Evolutionary conservation across 2,888 invertebrate genomes (phyloP).

Genomic region (Stenoptilia bipunctidactyla): DNA sequence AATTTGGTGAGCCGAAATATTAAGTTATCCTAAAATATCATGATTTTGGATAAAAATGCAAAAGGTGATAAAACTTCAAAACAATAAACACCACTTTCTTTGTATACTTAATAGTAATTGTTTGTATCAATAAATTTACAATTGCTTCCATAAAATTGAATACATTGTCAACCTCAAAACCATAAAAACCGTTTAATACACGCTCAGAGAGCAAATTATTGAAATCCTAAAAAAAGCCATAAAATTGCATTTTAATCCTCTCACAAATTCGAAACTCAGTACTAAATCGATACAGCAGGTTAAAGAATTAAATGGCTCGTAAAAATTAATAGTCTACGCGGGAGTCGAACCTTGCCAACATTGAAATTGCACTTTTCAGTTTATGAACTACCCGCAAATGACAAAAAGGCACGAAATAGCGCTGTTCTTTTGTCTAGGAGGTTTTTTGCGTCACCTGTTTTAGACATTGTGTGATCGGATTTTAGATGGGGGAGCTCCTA

Average conservation of each 20-base stretch:
- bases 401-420: conserved; percentile 7
- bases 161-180: no score
- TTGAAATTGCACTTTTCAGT: conserved; percentile 44
- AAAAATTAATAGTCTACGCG: conserved; percentile 63
- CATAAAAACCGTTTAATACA: no score
- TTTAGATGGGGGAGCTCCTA: conserved; percentile 25
- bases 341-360: conserved; percentile 29
- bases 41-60: no score
- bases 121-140: no score
- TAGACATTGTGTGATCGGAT: conserved; percentile 63
- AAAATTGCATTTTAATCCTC: not conserved
- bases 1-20: no score
- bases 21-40: no score
- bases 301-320: conserved; percentile 65
- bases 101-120: no score
- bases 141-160: no score
- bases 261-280: conserved; percentile 18
- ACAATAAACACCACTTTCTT: no score
- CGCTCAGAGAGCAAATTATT: no score
- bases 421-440: conserved; percentile 33
- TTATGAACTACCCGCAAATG: conserved; percentile 53
- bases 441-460: conserved; percentile 55
- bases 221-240: conserved; percentile 2
- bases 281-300: conserved; percentile 65
- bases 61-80: no score